phyloP scores from a whole-genome alignment of 2,888 invertebrate genomes.

The Drosophila suboccidentalis region DNA sequence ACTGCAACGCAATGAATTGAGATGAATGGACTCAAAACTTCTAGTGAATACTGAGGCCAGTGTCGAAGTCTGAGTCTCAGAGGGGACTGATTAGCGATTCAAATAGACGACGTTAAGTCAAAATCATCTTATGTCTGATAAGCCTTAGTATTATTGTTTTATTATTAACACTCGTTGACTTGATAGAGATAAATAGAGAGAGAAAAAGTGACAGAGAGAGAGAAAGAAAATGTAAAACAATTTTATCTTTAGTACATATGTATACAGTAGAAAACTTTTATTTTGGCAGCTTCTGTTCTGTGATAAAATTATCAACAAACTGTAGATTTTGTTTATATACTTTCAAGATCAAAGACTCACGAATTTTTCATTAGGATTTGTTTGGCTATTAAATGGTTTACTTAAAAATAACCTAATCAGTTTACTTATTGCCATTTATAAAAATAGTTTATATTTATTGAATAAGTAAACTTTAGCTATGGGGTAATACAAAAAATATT shows the following conservation, averaged over 20 bases:
- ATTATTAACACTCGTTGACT: constrained; percentile 3
- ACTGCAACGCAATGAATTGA: constrained; percentile 2
- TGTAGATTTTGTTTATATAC: neutral
- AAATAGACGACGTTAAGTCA: constrained; percentile 6
- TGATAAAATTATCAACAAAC: neutral
- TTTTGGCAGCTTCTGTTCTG: constrained; percentile 30
- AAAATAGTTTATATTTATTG: neutral
- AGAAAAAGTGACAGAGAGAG: neutral
- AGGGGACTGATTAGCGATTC: constrained; percentile 27
- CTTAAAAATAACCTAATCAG: neutral
- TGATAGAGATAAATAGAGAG: neutral
- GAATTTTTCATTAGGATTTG: neutral
- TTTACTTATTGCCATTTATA: neutral
- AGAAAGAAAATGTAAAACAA: neutral
- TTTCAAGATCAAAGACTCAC: neutral
- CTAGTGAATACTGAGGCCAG: neutral
- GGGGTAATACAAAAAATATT: no score
- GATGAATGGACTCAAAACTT: constrained; percentile 13
- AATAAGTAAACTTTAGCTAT: neutral
- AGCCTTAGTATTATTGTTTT: constrained; percentile 11
- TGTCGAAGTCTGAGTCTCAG: constrained; percentile 6
- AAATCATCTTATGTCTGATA: constrained; percentile 21
- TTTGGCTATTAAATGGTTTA: neutral
- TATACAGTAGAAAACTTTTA: neutral
- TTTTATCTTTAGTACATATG: neutral